Evolutionary conservation across 1,140 invertebrate genomes (phyloP).

Genomic region (Anadara kagoshimensis): DNA sequence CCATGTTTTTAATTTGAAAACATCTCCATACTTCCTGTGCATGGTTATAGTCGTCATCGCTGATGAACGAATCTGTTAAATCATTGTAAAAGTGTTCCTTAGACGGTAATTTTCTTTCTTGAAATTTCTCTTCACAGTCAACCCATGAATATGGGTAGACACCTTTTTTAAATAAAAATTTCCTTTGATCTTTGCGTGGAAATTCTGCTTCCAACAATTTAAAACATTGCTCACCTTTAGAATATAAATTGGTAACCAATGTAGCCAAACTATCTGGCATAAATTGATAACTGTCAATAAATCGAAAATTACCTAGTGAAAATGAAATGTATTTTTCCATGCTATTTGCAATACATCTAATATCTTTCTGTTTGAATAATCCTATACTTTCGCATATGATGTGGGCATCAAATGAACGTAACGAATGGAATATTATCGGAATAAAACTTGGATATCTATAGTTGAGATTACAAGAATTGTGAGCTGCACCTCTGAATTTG

Average conservation of each 20-base stretch:
- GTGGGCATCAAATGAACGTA: slow-evolving; percentile 1
- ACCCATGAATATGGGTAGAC: neutral
- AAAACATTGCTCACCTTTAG: neutral
- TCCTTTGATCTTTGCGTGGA: neutral
- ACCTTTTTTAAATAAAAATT: neutral
- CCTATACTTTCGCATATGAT: slow-evolving; percentile 24
- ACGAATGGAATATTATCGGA: slow-evolving; percentile 25
- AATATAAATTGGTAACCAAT: neutral
- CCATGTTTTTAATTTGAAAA: slow-evolving; percentile 65
- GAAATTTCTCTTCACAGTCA: neutral
- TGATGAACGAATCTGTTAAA: slow-evolving; percentile 23
- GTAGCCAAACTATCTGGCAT: neutral
- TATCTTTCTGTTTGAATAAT: neutral
- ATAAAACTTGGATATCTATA: slow-evolving; percentile 18
- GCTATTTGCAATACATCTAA: slow-evolving; percentile 25
- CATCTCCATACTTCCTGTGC: slow-evolving; percentile 55
- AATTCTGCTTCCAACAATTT: neutral
- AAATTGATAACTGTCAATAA: slow-evolving; percentile 22
- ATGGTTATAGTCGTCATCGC: slow-evolving; percentile 53
- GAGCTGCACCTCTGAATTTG: slow-evolving; percentile 11
- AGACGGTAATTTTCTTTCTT: neutral
- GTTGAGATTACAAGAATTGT: slow-evolving; percentile 20
- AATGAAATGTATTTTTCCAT: slow-evolving; percentile 17
- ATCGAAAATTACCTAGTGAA: slow-evolving; percentile 14
- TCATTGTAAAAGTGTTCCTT: neutral